Evolutionary conservation across 2,888 invertebrate species (phyloP).

Genomic region (Temnothorax ravouxi): DNA sequence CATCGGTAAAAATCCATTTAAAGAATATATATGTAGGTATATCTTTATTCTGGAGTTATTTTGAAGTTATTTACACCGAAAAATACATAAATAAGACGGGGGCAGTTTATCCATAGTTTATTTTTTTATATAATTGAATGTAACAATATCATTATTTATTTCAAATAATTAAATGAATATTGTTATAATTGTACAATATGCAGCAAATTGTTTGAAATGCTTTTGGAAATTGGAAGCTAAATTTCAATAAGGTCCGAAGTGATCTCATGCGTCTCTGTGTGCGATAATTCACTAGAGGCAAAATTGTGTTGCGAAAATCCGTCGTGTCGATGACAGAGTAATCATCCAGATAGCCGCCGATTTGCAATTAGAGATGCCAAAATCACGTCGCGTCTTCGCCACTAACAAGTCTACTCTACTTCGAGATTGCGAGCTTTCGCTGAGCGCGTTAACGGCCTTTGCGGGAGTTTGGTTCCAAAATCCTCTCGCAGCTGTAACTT

Average conservation of each 20-base stretch:
- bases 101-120: neutral
- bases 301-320: constrained; percentile 24
- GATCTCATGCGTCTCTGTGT: too few species aligned
- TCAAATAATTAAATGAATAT: neutral
- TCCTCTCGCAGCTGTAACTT: constrained; percentile 55
- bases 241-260: neutral
- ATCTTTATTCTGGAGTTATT: too few species aligned
- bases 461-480: constrained; percentile 51
- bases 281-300: neutral
- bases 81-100: too few species aligned
- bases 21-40: too few species aligned
- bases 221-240: neutral
- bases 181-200: neutral
- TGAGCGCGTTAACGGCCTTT: constrained; percentile 55
- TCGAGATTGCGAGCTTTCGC: constrained; percentile 54
- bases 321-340: constrained; percentile 50
- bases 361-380: constrained; percentile 50
- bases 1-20: too few species aligned
- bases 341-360: constrained; percentile 50
- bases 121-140: neutral
- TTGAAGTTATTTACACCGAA: too few species aligned
- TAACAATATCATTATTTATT: neutral
- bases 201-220: neutral
- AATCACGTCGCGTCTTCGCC: constrained; percentile 47
- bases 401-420: constrained; percentile 48